Conservation (phyloP, 2,113 vertebrate genomes). For the Nothocercus nigrocapillus region DNA sequence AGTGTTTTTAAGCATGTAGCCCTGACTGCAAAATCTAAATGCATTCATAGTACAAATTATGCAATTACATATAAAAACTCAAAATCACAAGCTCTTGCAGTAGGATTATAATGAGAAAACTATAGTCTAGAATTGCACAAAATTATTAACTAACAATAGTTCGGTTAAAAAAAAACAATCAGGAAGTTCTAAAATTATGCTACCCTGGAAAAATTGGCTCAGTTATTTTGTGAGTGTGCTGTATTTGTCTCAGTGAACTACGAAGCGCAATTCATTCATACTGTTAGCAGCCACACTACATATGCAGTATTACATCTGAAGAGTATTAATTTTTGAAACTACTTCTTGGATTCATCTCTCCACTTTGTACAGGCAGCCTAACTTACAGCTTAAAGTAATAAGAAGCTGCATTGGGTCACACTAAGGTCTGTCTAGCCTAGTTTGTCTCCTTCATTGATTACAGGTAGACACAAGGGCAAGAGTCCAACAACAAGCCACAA, state of each 20-base stretch:
- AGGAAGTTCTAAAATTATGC: not conserved
- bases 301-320: not conserved
- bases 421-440: not conserved
- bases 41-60: not conserved
- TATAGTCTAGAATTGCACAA: not conserved
- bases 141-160: not conserved
- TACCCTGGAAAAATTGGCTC: not conserved
- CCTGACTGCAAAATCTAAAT: not conserved
- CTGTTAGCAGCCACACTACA: not conserved
- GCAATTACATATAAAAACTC: not conserved
- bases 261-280: not conserved
- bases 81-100: not conserved
- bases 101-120: not conserved
- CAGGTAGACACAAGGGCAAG: not conserved
- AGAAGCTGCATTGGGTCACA: not conserved
- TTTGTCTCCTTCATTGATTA: not conserved
- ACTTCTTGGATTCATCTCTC: not conserved
- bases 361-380: not conserved
- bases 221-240: not conserved
- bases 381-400: not conserved
- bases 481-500: not conserved
- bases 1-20: not conserved
- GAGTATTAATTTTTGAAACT: not conserved
- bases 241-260: not conserved
- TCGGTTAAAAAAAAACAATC: not conserved